phyloP scores from a whole-genome alignment of 2,797 vertebrate genomes.

The Vespertilio murinus region DNA sequence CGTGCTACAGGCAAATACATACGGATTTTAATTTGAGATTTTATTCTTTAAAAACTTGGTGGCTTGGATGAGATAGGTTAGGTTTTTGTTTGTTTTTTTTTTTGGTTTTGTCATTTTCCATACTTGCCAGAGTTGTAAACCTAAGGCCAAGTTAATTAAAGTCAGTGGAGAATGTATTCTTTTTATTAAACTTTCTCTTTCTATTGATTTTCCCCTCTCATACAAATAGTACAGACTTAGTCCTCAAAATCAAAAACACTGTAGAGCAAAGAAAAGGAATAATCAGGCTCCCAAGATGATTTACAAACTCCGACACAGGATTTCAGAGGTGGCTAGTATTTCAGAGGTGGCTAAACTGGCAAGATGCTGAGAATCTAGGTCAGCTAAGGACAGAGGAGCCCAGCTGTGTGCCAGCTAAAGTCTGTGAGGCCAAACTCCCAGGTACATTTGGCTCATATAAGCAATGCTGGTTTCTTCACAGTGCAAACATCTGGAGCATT shows the following conservation, averaged over 20 bases:
- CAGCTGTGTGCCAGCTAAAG: not conserved
- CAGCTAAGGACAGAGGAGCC: slow-evolving; percentile 42
- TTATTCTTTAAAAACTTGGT: slow-evolving; percentile 54
- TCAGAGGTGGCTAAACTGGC: slow-evolving; percentile 51
- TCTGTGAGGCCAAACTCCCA: slow-evolving; percentile 26
- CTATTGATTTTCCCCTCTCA: slow-evolving; percentile 57
- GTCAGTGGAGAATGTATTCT: slow-evolving; percentile 71
- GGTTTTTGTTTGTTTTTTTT: too few relatives aligned
- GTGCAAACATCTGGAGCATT: not conserved
- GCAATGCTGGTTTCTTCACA: not conserved
- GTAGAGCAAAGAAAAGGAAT: slow-evolving; percentile 54
- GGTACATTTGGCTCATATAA: slow-evolving; percentile 35
- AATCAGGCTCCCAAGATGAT: slow-evolving; percentile 41
- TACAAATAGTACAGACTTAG: slow-evolving; percentile 60
- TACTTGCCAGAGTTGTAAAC: slow-evolving; percentile 65
- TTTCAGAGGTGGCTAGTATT: slow-evolving; percentile 49
- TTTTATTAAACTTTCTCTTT: slow-evolving; percentile 75
- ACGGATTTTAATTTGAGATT: slow-evolving; percentile 69
- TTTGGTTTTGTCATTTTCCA: slow-evolving; percentile 46
- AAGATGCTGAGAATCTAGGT: slow-evolving; percentile 39
- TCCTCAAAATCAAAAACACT: slow-evolving; percentile 57
- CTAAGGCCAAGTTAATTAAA: slow-evolving; percentile 74
- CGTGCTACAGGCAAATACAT: slow-evolving; percentile 50
- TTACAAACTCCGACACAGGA: slow-evolving; percentile 36
- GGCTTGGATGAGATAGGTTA: not conserved